Conservation (phyloP, 2,797 vertebrate species). For the Periparus ater region DNA sequence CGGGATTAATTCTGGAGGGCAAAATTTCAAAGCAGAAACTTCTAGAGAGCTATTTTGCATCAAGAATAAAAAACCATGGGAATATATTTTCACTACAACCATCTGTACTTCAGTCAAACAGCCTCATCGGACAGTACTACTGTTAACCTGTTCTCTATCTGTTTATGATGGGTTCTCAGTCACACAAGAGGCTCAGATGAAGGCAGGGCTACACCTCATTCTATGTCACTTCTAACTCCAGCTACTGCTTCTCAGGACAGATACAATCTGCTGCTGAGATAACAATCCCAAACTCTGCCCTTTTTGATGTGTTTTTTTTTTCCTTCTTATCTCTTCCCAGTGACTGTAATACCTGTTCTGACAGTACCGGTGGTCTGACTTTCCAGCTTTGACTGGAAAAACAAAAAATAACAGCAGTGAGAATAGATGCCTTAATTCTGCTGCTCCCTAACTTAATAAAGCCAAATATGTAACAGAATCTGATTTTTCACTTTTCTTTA, state of each 20-base stretch:
- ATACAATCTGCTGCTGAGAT: neutral
- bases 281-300: neutral
- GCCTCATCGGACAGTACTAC: neutral
- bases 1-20: neutral
- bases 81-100: neutral
- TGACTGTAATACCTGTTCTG: neutral
- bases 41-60: neutral
- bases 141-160: neutral
- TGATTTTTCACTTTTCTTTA: slow-evolving; percentile 2
- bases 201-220: neutral
- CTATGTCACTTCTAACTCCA: neutral
- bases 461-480: slow-evolving; percentile 5
- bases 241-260: neutral
- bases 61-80: neutral
- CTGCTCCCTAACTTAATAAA: neutral
- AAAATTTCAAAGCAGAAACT: neutral
- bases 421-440: neutral
- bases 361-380: neutral
- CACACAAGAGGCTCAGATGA: fast-evolving
- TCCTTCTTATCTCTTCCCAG: neutral
- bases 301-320: fast-evolving
- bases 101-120: neutral
- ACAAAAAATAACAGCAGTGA: neutral
- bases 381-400: neutral
- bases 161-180: neutral